Evolutionary conservation across 2,888 invertebrate species (phyloP).

Genomic region (Polyommatus iphigenia): DNA sequence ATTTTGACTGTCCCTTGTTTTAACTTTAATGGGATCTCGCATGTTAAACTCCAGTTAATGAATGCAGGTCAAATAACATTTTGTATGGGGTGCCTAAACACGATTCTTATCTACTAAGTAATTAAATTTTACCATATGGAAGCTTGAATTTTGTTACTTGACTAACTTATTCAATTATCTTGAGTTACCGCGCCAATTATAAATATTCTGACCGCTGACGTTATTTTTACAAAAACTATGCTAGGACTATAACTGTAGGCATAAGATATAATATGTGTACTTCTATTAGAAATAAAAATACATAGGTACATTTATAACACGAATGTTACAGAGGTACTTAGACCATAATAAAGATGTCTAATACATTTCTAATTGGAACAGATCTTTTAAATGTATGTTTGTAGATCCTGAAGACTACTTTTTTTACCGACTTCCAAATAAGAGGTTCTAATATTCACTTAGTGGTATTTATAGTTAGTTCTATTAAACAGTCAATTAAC

Average conservation of each 20-base stretch:
- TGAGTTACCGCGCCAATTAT: neutral
- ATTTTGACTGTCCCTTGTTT: neutral
- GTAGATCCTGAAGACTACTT: no score
- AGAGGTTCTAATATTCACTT: neutral
- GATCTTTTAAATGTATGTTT: no score
- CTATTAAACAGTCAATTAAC: slow-evolving; percentile 43
- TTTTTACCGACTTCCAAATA: no score
- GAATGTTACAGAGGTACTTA: no score
- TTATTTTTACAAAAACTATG: neutral
- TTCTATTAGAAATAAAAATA: no score
- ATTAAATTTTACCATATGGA: slow-evolving; percentile 20
- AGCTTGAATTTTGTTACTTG: neutral
- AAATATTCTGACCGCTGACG: neutral
- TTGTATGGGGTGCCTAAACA: neutral
- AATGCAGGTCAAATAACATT: slow-evolving; percentile 20
- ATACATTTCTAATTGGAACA: no score
- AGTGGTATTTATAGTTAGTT: neutral
- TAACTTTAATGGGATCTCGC: neutral
- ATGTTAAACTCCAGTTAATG: neutral
- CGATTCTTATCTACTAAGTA: slow-evolving; percentile 7
- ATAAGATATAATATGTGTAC: no score
- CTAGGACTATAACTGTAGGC: no score
- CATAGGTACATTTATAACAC: no score
- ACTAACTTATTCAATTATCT: neutral
- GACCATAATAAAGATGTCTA: no score